A percentile compares a stretch with the other conserved stretches of the same genome.
These are phyloP conservation scores for Dicrurus megarhynchus DNA, from an alignment of 2,113 vertebrate species.

Conservation along the genomic window DNA sequence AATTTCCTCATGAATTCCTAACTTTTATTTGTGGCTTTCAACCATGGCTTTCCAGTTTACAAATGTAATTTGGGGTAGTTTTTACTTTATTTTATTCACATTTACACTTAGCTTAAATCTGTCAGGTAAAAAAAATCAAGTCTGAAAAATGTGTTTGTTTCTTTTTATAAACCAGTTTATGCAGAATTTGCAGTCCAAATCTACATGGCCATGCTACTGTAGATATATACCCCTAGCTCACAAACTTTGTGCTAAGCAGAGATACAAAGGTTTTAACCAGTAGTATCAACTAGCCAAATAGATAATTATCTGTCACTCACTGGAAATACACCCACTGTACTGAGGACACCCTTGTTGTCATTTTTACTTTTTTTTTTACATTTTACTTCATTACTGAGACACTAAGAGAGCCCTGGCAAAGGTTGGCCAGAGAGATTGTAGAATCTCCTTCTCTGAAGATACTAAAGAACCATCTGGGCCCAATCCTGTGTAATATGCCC, in stretches of 20 bases:
- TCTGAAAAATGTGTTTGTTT: neutral
- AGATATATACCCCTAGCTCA: neutral
- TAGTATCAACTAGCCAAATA: neutral
- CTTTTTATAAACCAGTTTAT: neutral
- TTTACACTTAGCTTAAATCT: neutral
- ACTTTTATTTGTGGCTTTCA: neutral
- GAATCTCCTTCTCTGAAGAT: neutral
- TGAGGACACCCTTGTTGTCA: neutral
- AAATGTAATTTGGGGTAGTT: neutral
- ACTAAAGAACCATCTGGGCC: neutral
- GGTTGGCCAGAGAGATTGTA: neutral
- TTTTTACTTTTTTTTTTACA: neutral
- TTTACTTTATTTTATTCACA: neutral
- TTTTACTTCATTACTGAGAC: neutral
- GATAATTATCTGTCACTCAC: neutral
- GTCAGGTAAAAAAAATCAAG: neutral
- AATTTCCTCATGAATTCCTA: neutral
- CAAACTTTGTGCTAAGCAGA: neutral
- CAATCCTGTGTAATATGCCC: neutral
- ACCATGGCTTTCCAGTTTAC: neutral
- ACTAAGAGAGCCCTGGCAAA: neutral
- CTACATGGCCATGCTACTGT: neutral
- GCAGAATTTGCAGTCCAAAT: neutral
- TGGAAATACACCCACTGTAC: neutral
- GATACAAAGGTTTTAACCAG: neutral